phyloP scores from a whole-genome alignment of 2,113 vertebrate genomes.

The Psephotus haematonotus region DNA sequence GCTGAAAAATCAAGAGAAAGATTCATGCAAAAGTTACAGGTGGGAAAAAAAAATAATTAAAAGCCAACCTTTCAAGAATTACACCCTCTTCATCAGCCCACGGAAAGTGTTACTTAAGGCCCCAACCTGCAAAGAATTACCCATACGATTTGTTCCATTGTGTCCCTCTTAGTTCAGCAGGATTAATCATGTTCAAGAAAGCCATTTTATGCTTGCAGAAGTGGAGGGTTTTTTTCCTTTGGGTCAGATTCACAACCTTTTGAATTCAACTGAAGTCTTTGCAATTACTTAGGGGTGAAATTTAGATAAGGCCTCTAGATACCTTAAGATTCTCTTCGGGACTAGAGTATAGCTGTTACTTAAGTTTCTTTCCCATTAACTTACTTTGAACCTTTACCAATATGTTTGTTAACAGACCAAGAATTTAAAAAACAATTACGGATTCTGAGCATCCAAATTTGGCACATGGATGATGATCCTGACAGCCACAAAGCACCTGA shows the following conservation, averaged over 20 bases:
- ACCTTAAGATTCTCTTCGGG: background rate
- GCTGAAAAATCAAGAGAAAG: conserved; percentile 50
- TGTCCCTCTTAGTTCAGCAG: conserved; percentile 36
- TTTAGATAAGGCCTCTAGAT: background rate
- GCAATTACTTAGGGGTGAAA: background rate
- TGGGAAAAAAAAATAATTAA: conserved; percentile 44
- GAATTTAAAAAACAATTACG: background rate
- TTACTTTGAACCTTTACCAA: background rate
- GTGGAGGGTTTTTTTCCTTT: background rate
- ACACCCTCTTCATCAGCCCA: conserved; percentile 66
- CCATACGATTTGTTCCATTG: conserved; percentile 69
- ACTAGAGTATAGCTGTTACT: background rate
- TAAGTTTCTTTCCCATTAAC: background rate
- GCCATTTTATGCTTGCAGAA: background rate
- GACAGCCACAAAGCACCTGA: background rate
- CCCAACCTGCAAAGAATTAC: conserved; percentile 68
- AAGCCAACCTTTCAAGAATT: conserved; percentile 63
- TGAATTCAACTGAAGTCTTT: background rate
- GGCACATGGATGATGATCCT: background rate
- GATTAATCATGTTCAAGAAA: conserved; percentile 37
- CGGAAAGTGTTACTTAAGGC: conserved; percentile 64
- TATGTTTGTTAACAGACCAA: background rate
- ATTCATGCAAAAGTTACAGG: conserved; percentile 56
- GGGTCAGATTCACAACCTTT: background rate
- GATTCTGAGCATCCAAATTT: background rate